phyloP scores from a whole-genome alignment of 2,888 invertebrate species.

The Bombylius discolor region DNA sequence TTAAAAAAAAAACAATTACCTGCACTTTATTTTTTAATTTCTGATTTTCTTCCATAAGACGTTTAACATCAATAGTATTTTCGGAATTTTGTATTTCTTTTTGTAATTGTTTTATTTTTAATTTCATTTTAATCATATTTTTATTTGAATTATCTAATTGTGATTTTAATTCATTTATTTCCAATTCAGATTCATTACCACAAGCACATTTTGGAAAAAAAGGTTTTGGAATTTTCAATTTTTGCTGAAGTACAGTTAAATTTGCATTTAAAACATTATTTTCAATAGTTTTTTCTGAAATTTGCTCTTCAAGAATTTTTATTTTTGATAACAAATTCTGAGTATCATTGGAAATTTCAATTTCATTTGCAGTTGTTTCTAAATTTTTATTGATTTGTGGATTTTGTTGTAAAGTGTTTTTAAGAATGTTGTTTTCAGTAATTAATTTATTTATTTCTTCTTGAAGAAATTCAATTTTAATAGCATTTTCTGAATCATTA shows the following conservation, averaged over 20 bases:
- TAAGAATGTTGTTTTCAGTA: conserved; percentile 41
- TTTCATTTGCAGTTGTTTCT: conserved; percentile 30
- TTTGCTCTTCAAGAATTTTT: conserved; percentile 38
- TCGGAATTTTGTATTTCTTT: conserved; percentile 56
- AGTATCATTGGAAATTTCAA: conserved; percentile 27
- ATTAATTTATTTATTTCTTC: conserved; percentile 42
- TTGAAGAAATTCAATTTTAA: conserved; percentile 42
- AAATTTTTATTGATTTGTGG: conserved; percentile 6
- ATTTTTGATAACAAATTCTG: conserved; percentile 13
- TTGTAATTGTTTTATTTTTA: conserved; percentile 61
- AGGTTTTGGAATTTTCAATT: conserved; percentile 27
- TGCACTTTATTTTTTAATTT: conserved; percentile 61
- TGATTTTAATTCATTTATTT: conserved; percentile 43
- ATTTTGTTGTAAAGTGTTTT: conserved; percentile 36
- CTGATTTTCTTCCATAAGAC: conserved; percentile 48
- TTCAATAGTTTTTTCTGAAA: conserved; percentile 43
- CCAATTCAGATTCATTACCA: conserved; percentile 25
- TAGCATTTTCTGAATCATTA: conserved; percentile 28
- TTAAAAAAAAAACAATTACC: conserved; percentile 32
- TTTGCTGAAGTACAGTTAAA: conserved; percentile 32
- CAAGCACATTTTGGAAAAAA: conserved; percentile 23
- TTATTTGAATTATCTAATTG: conserved; percentile 65
- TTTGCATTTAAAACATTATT: conserved; percentile 39
- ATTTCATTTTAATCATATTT: conserved; percentile 59
- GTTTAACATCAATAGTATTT: conserved; percentile 53